phyloP scores from a whole-genome alignment of 2,113 vertebrate species.

The Elgaria multicarinata region DNA sequence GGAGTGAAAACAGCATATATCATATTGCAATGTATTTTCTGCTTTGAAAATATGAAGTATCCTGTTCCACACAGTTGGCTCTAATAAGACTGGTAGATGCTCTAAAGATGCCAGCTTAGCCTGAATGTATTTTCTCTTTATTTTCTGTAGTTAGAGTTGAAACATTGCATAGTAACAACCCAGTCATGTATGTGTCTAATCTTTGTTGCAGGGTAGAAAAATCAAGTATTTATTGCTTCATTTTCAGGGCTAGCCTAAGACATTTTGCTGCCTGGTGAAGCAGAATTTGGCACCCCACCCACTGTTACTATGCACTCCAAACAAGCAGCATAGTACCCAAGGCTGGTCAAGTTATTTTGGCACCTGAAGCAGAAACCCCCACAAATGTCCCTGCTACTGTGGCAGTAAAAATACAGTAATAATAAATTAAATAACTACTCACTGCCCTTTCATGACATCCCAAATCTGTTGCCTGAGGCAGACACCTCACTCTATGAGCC shows the following conservation, averaged over 20 bases:
- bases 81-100: background rate
- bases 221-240: no score
- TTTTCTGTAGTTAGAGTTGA: background rate
- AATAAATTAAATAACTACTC: background rate
- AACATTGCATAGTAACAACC: background rate
- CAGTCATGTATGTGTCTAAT: background rate
- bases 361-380: no score
- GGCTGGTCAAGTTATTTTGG: no score
- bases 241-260: no score
- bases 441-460: background rate
- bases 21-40: slow-evolving; percentile 2
- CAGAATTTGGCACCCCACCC: no score
- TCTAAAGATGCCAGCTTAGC: background rate
- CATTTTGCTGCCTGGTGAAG: no score
- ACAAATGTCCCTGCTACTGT: background rate
- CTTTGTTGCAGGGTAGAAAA: no score
- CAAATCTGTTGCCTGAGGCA: background rate
- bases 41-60: background rate
- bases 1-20: background rate
- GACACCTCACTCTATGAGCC: background rate
- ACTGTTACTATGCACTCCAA: no score
- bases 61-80: background rate
- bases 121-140: background rate
- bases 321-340: no score
- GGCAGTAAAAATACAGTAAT: background rate